phyloP scores from a whole-genome alignment of 1,140 invertebrate genomes.

The Nymphalis io region DNA sequence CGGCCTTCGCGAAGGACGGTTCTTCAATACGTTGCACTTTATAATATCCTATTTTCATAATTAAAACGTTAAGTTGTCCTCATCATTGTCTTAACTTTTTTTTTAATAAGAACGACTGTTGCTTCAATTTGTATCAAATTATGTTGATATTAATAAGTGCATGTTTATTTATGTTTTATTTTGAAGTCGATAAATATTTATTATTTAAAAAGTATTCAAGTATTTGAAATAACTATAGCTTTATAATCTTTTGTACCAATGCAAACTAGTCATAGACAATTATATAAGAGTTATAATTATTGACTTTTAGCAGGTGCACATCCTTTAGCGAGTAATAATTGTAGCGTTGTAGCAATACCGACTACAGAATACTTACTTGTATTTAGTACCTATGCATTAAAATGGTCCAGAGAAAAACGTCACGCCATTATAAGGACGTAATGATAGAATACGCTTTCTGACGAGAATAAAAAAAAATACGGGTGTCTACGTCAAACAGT shows the following conservation, averaged over 20 bases:
- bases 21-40: conserved; percentile 49
- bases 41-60: conserved; percentile 44
- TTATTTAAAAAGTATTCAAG: not conserved
- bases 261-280: conserved; percentile 55
- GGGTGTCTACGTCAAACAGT: conserved; percentile 45
- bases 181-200: conserved; percentile 12
- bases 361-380: conserved; percentile 34
- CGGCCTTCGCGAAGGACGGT: conserved; percentile 75
- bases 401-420: conserved; percentile 50
- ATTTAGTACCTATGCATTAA: conserved; percentile 60
- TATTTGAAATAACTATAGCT: not conserved
- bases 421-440: conserved; percentile 55
- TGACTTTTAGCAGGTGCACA: conserved; percentile 67
- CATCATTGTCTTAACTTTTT: conserved; percentile 18
- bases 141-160: conserved; percentile 11
- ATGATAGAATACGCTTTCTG: conserved; percentile 36
- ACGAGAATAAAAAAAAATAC: conserved; percentile 40
- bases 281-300: conserved; percentile 58
- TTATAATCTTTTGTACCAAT: conserved; percentile 21
- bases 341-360: conserved; percentile 1
- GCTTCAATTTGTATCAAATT: conserved; percentile 29
- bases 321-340: conserved; percentile 51
- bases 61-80: conserved; percentile 39
- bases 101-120: conserved; percentile 7
- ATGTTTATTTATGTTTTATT: conserved; percentile 4